These are phyloP conservation scores for Acromyrmex heyeri DNA, from an alignment of 1,140 invertebrate species.

Conservation along the genomic window DNA sequence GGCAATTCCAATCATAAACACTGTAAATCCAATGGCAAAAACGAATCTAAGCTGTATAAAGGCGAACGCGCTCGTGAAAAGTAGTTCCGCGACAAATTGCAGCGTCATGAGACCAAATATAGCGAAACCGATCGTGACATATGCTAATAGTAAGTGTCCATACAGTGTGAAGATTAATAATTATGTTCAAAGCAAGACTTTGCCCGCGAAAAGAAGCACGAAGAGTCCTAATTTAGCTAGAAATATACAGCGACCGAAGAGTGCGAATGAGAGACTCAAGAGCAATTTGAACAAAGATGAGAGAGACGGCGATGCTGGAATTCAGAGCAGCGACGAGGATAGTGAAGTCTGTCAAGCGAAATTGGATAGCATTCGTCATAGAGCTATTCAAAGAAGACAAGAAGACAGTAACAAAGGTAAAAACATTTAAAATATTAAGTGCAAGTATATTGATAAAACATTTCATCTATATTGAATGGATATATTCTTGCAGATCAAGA, in stretches of 20 bases:
- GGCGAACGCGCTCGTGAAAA: slow-evolving; percentile 79
- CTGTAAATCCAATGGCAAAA: slow-evolving; percentile 81
- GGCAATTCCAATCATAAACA: slow-evolving; percentile 80
- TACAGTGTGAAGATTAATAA: slow-evolving; percentile 84
- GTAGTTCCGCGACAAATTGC: slow-evolving; percentile 81
- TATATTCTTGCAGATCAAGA: slow-evolving; percentile 75
- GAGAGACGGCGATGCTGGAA: slow-evolving; percentile 70
- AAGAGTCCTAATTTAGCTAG: slow-evolving; percentile 81
- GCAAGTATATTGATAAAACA: background rate
- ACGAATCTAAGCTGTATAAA: slow-evolving; percentile 76
- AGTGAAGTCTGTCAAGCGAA: slow-evolving; percentile 89
- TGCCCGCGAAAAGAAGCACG: slow-evolving; percentile 77
- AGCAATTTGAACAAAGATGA: slow-evolving; percentile 73
- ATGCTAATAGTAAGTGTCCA: slow-evolving; percentile 79
- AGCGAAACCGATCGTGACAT: slow-evolving; percentile 80
- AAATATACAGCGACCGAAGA: slow-evolving; percentile 78
- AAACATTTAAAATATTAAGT: slow-evolving; percentile 39
- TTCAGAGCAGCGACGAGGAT: slow-evolving; percentile 87
- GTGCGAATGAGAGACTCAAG: slow-evolving; percentile 77
- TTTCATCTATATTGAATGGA: background rate
- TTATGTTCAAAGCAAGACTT: slow-evolving; percentile 83
- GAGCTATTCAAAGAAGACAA: slow-evolving; percentile 87
- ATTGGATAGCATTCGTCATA: slow-evolving; percentile 87
- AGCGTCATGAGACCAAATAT: slow-evolving; percentile 76
- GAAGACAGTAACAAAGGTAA: slow-evolving; percentile 85